phyloP scores from a whole-genome alignment of 2,888 invertebrate genomes.

The Perizoma flavofasciatum region DNA sequence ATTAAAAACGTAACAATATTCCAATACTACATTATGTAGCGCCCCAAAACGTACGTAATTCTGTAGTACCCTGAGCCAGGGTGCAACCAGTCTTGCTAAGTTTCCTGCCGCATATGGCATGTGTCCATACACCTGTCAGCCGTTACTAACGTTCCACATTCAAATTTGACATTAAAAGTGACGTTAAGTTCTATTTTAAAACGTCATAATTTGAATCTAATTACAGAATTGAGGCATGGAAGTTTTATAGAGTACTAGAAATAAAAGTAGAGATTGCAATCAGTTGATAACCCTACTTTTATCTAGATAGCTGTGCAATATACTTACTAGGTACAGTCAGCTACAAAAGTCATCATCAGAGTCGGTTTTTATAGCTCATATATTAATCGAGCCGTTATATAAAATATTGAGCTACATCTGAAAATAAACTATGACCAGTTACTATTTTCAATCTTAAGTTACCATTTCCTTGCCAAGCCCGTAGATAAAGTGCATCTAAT shows the following conservation, averaged over 20 bases:
- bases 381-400: no score
- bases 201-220: slow-evolving; percentile 14
- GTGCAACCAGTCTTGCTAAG: slow-evolving; percentile 3
- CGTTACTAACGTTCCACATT: slow-evolving; percentile 55
- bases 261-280: slow-evolving; percentile 16
- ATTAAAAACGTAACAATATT: no score
- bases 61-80: slow-evolving; percentile 11
- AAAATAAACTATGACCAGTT: no score
- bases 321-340: background rate
- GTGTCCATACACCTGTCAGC: slow-evolving; percentile 54
- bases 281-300: slow-evolving; percentile 3
- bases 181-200: slow-evolving; percentile 8
- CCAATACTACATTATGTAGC: no score
- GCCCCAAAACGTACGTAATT: no score
- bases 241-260: slow-evolving; percentile 2
- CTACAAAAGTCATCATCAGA: no score
- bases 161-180: slow-evolving; percentile 47
- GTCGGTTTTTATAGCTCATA: no score
- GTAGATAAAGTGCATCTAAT: no score
- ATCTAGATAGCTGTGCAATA: background rate
- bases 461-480: no score
- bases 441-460: no score
- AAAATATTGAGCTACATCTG: no score
- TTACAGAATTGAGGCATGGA: slow-evolving; percentile 7
- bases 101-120: slow-evolving; percentile 50